Conservation (phyloP, 2,113 vertebrate genomes). For the Cyanistes caeruleus region DNA sequence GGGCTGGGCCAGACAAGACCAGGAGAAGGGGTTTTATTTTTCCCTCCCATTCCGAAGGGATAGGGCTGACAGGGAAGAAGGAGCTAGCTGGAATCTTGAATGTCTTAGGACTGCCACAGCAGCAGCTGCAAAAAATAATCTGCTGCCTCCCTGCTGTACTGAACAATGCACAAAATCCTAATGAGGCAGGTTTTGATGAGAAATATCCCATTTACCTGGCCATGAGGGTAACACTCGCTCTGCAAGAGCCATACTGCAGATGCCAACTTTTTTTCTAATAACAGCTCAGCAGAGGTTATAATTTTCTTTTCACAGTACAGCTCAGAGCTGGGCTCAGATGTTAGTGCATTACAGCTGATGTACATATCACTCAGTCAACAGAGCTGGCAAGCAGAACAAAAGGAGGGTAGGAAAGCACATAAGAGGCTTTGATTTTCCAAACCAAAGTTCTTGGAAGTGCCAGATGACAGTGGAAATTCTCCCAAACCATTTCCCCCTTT, state of each 20-base stretch:
- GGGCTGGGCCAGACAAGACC: not conserved
- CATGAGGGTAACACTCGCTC: not conserved
- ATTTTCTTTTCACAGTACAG: not conserved
- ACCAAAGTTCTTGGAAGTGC: not conserved
- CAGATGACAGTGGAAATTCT: not conserved
- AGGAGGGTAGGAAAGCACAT: not conserved
- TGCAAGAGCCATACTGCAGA: not conserved
- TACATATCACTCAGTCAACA: not conserved
- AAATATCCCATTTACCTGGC: not conserved
- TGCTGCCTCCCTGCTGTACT: not conserved
- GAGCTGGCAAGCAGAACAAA: not conserved
- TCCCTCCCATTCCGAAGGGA: not conserved
- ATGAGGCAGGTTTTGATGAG: not conserved
- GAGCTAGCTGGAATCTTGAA: not conserved
- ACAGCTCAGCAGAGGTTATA: not conserved
- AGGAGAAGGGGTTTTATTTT: not conserved
- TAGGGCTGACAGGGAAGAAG: fast-evolving
- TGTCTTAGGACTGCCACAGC: not conserved
- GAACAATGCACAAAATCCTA: not conserved
- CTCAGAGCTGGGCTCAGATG: not conserved
- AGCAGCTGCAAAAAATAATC: not conserved
- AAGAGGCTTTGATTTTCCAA: not conserved
- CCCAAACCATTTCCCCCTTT: not conserved
- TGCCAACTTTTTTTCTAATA: not conserved
- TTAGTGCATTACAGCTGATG: not conserved